Percentiles rank a stretch among this genome's conserved stretches.
Conservation (phyloP, 2,113 vertebrate genomes). For the Bolborhynchus lineola region DNA sequence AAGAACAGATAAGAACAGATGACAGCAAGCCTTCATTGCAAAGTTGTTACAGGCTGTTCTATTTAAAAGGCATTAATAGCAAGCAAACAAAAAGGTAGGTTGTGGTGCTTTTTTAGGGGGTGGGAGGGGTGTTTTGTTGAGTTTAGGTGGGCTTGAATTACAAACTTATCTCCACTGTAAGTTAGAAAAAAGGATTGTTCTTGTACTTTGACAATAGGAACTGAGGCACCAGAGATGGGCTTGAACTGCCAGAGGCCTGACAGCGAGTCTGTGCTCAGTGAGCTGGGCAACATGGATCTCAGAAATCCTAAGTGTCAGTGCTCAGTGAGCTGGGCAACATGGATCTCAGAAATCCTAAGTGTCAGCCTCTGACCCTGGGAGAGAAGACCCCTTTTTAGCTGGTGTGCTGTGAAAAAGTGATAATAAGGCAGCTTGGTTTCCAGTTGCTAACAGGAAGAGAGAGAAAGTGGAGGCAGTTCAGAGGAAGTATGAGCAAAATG, state of each 20-base stretch:
- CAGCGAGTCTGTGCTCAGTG: neutral
- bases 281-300: neutral
- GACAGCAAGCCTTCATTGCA: neutral
- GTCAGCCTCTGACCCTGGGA: neutral
- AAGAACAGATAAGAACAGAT: neutral
- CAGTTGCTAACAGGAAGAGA: neutral
- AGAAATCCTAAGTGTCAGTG: neutral
- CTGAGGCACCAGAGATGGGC: neutral
- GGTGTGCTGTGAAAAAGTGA: neutral
- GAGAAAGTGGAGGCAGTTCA: neutral
- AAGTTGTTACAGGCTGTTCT: neutral
- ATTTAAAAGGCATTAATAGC: neutral
- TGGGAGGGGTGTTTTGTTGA: neutral
- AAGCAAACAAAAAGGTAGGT: neutral
- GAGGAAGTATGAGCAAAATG: conserved; percentile 19
- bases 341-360: neutral
- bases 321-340: neutral
- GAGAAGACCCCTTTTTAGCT: neutral
- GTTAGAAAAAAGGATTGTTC: neutral
- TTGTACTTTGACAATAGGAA: neutral
- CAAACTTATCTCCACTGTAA: neutral
- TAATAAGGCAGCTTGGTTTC: neutral
- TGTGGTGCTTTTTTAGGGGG: neutral
- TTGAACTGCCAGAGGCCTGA: neutral
- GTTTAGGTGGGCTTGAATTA: neutral